phyloP scores from a whole-genome alignment of 2,113 vertebrate genomes.

The Petromus typicus region DNA sequence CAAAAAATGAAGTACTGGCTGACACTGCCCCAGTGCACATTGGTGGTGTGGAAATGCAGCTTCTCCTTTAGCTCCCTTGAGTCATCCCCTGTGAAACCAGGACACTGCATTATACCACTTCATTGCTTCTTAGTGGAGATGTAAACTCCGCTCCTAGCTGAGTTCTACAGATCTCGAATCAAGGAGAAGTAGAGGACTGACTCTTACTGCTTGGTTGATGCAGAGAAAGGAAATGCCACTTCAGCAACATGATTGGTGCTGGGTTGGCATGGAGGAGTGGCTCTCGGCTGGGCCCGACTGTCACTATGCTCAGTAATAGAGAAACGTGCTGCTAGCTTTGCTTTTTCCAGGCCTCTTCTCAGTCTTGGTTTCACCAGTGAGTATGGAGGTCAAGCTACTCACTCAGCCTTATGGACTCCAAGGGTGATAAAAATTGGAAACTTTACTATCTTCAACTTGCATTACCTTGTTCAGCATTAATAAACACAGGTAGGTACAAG shows the following conservation, averaged over 20 bases:
- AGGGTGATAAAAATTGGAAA: neutral
- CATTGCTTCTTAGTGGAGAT: neutral
- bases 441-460: neutral
- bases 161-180: neutral
- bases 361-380: neutral
- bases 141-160: neutral
- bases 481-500: neutral
- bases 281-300: neutral
- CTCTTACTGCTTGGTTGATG: neutral
- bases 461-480: neutral
- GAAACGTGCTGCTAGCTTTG: neutral
- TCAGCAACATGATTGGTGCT: neutral
- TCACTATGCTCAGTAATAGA: neutral
- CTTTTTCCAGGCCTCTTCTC: slow-evolving; percentile 6
- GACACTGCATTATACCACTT: neutral
- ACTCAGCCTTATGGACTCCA: slow-evolving; percentile 1
- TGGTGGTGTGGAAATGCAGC: neutral
- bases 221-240: neutral
- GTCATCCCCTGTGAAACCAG: neutral
- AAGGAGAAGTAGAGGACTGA: neutral
- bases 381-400: neutral
- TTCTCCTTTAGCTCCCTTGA: neutral
- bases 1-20: neutral
- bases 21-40: neutral
- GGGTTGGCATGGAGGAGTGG: neutral